These are phyloP conservation scores for Semnornis frantzii DNA, from an alignment of 2,113 vertebrate genomes.

Conservation along the genomic window DNA sequence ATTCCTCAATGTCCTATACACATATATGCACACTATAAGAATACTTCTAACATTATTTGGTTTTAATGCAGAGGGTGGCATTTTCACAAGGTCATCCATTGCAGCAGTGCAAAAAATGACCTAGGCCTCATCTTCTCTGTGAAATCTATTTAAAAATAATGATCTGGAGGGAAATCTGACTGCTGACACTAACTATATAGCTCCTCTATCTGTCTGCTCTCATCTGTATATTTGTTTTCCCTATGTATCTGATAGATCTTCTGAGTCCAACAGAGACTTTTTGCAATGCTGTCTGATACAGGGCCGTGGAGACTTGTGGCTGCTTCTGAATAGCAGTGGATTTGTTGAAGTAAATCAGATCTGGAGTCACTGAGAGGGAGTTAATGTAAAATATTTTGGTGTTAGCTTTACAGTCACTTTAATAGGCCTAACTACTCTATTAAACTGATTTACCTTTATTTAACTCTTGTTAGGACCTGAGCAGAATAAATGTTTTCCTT, in stretches of 20 bases:
- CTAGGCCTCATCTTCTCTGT: not conserved
- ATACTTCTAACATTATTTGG: not conserved
- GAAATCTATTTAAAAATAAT: not conserved
- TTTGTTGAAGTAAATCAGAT: not conserved
- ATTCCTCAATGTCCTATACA: not conserved
- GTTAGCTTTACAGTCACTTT: not conserved
- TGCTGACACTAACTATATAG: not conserved
- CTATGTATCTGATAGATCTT: not conserved
- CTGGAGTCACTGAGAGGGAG: not conserved
- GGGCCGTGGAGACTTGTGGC: not conserved
- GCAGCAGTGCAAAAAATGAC: not conserved
- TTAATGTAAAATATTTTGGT: slow-evolving; percentile 1
- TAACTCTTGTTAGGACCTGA: not conserved
- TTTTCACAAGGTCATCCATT: not conserved
- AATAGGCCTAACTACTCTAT: not conserved
- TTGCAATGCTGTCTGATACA: not conserved
- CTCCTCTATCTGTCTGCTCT: not conserved
- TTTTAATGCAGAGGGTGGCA: not conserved
- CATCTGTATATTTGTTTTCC: not conserved
- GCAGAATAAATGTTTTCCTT: not conserved
- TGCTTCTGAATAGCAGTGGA: not conserved
- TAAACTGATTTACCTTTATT: not conserved
- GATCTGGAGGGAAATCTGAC: not conserved
- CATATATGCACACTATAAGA: not conserved
- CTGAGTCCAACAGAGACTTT: not conserved